Evolutionary conservation across 2,888 invertebrate genomes (phyloP), one percentile per base, ranked within the genome.

Genomic region (Metacarcinus magister): DNA sequence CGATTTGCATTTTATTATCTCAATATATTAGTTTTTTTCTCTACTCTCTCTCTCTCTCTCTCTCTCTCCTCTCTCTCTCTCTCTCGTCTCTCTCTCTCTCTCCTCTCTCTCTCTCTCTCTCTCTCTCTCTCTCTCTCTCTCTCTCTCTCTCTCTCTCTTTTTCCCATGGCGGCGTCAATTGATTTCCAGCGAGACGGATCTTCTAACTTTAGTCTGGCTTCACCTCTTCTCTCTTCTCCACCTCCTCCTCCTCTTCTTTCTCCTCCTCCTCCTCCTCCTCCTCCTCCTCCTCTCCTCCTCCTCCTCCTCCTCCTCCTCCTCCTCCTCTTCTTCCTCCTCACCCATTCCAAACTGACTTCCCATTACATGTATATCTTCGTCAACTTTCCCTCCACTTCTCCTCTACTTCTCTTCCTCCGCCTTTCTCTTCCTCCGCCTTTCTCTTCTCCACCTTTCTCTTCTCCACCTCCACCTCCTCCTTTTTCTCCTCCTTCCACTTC

Each of bases 31-130:
- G 82, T 82, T 32, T 23, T 23, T 23, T 19, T 67, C 67, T 67
- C 67, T 67, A 8, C n/a, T 82, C 82, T 82, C 82, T 82, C 82
- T 82, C 82, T 82, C 82, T 82, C 82, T 82, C 82, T 82, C 82
- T 82, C 82, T 82, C 82, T 82, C 82, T 82, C n/a, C 82, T 82
- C 82, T 82, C 82, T 82, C 82, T 75, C 75, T 75, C 75, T 75
- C 75, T 75, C 75, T 75, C 75, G n/a, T 19, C 16, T 19, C 16
- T 19, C 16, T 19, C 16, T 19, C 16, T 19, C 16, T 19, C 16
- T 19, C 16, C 75, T 75, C 75, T 75, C 75, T 75, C 75, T 75
- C 75, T 75, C 75, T 60, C 75, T 75, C 75, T 75, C 75, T 28
- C 28, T 75, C 75, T 75, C 75, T 75, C 75, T n/a, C 75, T 75